Evolutionary conservation across 2,113 vertebrate species (phyloP), one percentile per base, ranked within the genome.

Genomic region (Mungos mungo): DNA sequence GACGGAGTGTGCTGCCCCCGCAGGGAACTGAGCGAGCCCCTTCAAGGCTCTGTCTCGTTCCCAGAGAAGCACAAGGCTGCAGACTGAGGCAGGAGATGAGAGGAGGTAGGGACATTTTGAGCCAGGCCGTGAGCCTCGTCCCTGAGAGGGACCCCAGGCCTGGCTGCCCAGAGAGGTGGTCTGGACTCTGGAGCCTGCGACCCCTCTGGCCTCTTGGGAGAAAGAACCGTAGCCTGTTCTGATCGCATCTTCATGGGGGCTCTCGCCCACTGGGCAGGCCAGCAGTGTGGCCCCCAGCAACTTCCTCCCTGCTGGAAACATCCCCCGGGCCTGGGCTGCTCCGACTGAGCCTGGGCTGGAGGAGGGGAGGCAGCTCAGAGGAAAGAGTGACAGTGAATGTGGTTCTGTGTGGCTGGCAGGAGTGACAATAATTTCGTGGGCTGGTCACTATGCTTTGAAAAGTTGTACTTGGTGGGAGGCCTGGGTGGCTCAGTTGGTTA

Each of bases 121-220:
- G 2, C 27, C 19, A 23, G 50, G 5, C 27, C 14, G 11, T 0
- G 19, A 14, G 19, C 65, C 50, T 21, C 12, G 21, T 21, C 25
- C 0, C 13, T 0, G 2, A 18, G 12, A 47, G 31, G 60, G 29
- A 8, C 52, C 13, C 31, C 0, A 21, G 38, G 41, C 27, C 4
- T 16, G 77, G 65, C 41, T 16, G 18, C 57, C 35, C 86, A 9
- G 52, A 41, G 27, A 9, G 3, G 57, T 0, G 1, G 33, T 13
- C 50, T 25, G 50, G 31, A 19, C 29, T 19, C 41, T 4, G n/a
- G n/a, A 21, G 33, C 23, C 57, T 3, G 45, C 3, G 0, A 18
- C 16, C 71, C 27, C 29, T 50, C 35, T 18, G 0, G 7, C 8
- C 10, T 52, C 74, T 80, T 31, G 27, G 52, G 38, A 91, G 57